Evolutionary conservation across 2,888 invertebrate genomes (phyloP), one percentile per base, ranked within the genome.

Genomic region (Himalopsyche japonica): DNA sequence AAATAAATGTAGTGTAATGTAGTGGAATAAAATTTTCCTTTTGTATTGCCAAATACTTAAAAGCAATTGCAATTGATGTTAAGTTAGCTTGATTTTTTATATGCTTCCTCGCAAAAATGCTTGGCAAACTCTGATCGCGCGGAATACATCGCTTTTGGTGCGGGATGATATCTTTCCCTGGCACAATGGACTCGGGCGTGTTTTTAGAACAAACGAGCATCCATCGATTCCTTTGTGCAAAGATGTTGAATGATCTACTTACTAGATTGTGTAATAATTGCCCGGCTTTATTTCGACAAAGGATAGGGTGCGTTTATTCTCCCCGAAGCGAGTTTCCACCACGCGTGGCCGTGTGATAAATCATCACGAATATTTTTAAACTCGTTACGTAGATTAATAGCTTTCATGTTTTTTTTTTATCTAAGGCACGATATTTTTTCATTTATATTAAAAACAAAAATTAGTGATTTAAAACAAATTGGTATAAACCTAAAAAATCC

Each of bases 121-220:
- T 32, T 30, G 76, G 76, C 32, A 32, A 34, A 32, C 30, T 34
- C 34, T 34, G 76, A 32, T n/a, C 24, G 34, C 76, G 32, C 27
- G 27, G 24, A 1, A 6, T 30, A 30, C 27, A 34, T 27, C n/a
- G 76, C 32, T 34, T 27, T 76, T 32, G 37, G 18, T 37, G 48
- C 10, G 57, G 43, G 70, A 70, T 70, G 70, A 81, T 43, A 43
- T 37, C 32, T n/a, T n/a, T 57, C 78, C 43, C 49, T 6, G 80
- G 49, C 32, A 83, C 70, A 82, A 79, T 70, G 30, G 82, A 79
- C 43, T 37, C 24, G 8, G 30, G 32, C 76, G n/a, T 83, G 83
- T 83, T 83, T 83, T 83, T 76, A 83, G 83, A 83, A 83, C 83
- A 80, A 80, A 76, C 76, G 79, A 83, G 80, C 80, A 24, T 57